A percentile compares a stretch with the other conserved stretches of the same genome.
These are phyloP conservation scores for Pandemis heparana DNA, from an alignment of 2,888 invertebrate genomes.

Conservation along the genomic window DNA sequence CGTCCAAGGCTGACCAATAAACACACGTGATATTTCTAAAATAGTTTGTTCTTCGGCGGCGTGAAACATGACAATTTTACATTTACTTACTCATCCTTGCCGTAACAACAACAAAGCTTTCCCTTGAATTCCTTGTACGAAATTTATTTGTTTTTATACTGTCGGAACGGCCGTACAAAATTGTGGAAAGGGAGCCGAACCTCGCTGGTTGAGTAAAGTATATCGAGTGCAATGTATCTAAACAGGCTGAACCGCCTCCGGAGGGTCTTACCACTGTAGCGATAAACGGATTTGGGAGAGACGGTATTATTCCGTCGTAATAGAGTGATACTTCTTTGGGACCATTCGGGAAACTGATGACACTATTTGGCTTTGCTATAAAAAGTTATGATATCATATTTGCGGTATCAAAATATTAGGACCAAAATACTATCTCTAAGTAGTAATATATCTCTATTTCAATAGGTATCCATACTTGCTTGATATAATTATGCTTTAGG, in stretches of 20 bases:
- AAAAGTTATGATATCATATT: slow-evolving; percentile 80
- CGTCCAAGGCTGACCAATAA: slow-evolving; percentile 3
- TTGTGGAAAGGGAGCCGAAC: slow-evolving; percentile 57
- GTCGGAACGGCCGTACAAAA: slow-evolving; percentile 52
- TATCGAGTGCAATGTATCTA: slow-evolving; percentile 71
- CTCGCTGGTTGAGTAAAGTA: slow-evolving; percentile 60
- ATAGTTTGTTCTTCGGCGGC: slow-evolving; percentile 1
- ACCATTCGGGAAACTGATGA: slow-evolving; percentile 75
- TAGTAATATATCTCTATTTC: slow-evolving; percentile 47
- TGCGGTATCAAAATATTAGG: slow-evolving; percentile 74
- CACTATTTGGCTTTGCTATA: slow-evolving; percentile 80
- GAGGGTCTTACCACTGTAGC: slow-evolving; percentile 68
- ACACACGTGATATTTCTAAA: slow-evolving; percentile 1
- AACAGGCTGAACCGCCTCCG: slow-evolving; percentile 61
- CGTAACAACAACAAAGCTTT: slow-evolving; percentile 36
- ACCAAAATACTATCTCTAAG: slow-evolving; percentile 63
- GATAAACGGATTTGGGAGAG: slow-evolving; percentile 79
- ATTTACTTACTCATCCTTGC: slow-evolving; percentile 19
- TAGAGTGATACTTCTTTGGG: slow-evolving; percentile 77
- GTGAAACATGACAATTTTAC: not conserved
- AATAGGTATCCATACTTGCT: slow-evolving; percentile 25
- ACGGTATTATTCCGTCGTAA: slow-evolving; percentile 71
- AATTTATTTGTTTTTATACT: slow-evolving; percentile 58
- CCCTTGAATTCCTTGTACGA: slow-evolving; percentile 50
- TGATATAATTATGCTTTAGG: slow-evolving; percentile 8